phyloP scores from a whole-genome alignment of 37 sponge, comb jelly and placozoan species.

The Theonella swinhoei region DNA sequence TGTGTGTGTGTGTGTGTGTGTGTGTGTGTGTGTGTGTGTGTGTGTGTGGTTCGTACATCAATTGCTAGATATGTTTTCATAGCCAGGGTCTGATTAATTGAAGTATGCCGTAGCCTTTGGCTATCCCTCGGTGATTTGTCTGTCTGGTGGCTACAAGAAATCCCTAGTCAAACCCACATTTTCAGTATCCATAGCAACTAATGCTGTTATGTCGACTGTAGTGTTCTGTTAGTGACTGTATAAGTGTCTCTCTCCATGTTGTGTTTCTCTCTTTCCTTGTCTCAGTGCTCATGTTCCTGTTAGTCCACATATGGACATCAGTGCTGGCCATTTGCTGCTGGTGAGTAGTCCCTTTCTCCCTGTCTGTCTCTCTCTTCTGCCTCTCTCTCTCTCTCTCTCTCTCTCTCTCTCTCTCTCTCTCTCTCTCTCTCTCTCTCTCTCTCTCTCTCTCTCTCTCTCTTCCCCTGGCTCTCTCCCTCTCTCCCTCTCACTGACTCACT shows the following conservation, averaged over 20 bases:
- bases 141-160: not conserved
- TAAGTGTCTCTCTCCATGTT: slow-evolving; percentile 2
- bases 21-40: slow-evolving; percentile 35
- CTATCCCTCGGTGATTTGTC: not conserved
- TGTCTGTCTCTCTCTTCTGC: slow-evolving; percentile 8
- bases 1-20: slow-evolving; percentile 34
- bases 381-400: not conserved
- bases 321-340: slow-evolving; percentile 62
- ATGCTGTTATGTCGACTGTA: no score
- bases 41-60: not conserved
- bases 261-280: slow-evolving; percentile 17
- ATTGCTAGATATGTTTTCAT: not conserved
- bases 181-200: not conserved
- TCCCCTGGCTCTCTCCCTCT: slow-evolving; percentile 27
- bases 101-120: not conserved
- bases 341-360: slow-evolving; percentile 51
- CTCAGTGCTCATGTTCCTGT: slow-evolving; percentile 53
- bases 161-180: no score
- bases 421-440: slow-evolving; percentile 25
- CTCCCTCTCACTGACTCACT: slow-evolving; percentile 35
- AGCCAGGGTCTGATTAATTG: not conserved
- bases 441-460: slow-evolving; percentile 43
- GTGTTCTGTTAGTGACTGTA: no score
- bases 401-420: not conserved
- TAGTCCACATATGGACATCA: slow-evolving; percentile 61